Evolutionary conservation across 1,140 invertebrate species (phyloP).

Genomic region (Physella acuta): DNA sequence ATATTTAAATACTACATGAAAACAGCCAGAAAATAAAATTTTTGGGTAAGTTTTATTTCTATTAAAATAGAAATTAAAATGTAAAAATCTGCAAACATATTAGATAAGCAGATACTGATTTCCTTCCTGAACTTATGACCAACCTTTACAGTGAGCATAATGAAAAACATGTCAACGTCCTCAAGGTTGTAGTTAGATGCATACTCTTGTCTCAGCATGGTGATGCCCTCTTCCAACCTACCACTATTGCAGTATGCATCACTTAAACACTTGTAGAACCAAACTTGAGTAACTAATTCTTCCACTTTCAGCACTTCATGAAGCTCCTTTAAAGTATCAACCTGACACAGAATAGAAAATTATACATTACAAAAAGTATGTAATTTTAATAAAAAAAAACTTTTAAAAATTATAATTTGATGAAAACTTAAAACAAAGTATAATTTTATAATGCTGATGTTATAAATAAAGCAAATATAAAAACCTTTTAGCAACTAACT

Average conservation of each 20-base stretch:
- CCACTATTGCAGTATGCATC: conserved; percentile 21
- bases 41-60: not conserved
- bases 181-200: not conserved
- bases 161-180: conserved; percentile 10
- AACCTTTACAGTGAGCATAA: conserved; percentile 11
- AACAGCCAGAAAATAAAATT: not conserved
- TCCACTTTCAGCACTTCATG: conserved; percentile 12
- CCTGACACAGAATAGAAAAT: not conserved
- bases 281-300: not conserved
- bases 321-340: conserved; percentile 9
- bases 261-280: conserved; percentile 6
- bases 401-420: not conserved
- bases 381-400: not conserved
- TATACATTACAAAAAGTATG: not conserved
- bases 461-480: conserved; percentile 1
- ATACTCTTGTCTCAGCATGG: not conserved
- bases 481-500: not conserved
- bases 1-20: too few species aligned
- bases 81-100: too few species aligned
- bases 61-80: too few species aligned
- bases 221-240: conserved; percentile 8
- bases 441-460: not conserved
- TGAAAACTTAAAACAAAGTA: not conserved
- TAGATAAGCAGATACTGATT: too few species aligned
- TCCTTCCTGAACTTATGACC: too few species aligned